Evolutionary conservation across 2,797 vertebrate genomes (phyloP).

Genomic region (Carcharodon carcharias): DNA sequence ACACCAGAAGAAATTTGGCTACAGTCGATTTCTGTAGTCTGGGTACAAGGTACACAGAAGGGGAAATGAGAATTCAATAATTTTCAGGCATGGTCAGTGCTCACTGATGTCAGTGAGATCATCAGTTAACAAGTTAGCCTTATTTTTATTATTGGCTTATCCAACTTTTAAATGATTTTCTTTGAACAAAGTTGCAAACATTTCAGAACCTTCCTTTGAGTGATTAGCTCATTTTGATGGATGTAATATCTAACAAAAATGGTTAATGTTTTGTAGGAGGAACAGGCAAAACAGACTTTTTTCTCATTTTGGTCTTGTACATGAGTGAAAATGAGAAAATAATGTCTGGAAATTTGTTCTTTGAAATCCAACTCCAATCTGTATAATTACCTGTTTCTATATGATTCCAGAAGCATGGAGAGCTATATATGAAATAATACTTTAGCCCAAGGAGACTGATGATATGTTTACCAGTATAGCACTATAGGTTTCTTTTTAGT

Average conservation of each 20-base stretch:
- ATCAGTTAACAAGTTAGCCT: background rate
- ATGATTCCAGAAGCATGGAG: background rate
- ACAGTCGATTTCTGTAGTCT: background rate
- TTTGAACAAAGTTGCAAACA: background rate
- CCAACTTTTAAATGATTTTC: background rate
- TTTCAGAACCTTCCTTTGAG: background rate
- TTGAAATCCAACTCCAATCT: background rate
- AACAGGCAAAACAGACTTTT: background rate
- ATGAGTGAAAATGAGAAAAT: background rate
- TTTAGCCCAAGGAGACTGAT: background rate
- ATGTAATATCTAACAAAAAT: too few species aligned
- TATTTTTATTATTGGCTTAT: background rate
- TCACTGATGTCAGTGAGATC: background rate
- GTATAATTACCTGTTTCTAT: background rate
- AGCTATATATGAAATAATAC: background rate
- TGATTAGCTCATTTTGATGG: background rate
- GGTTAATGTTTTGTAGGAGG: background rate
- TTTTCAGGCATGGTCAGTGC: background rate
- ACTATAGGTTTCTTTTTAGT: background rate
- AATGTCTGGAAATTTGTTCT: background rate
- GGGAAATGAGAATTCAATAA: too few species aligned
- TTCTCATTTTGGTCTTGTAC: background rate
- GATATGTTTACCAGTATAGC: background rate
- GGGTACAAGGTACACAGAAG: background rate
- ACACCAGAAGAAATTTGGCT: background rate